Conservation (phyloP, 1,140 invertebrate species). For the Dufourea novaeangliae region DNA sequence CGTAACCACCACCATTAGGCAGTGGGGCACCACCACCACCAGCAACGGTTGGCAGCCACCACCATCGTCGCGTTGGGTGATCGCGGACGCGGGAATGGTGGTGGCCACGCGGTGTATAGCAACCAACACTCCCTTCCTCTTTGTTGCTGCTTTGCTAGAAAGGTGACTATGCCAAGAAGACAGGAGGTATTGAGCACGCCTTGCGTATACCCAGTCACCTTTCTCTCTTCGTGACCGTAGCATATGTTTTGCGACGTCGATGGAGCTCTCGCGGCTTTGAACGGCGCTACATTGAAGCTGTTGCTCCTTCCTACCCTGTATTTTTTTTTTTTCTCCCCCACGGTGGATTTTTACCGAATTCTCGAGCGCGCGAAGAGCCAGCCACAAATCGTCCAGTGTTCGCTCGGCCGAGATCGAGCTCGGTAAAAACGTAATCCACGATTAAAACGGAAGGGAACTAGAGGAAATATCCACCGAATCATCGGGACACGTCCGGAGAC, state of each 20-base stretch:
- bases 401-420: constrained; percentile 23
- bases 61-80: constrained; percentile 22
- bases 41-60: constrained; percentile 11
- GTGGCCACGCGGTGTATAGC: constrained; percentile 57
- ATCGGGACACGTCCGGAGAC: background rate
- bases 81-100: constrained; percentile 41
- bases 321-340: background rate
- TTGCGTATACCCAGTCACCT: constrained; percentile 75
- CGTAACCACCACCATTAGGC: constrained; percentile 15
- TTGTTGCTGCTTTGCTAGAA: constrained; percentile 75
- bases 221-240: constrained; percentile 79
- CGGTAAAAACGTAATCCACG: constrained; percentile 16
- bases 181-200: constrained; percentile 76
- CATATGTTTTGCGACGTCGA: constrained; percentile 75
- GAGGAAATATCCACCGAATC: background rate
- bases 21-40: background rate
- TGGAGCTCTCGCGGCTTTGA: constrained; percentile 72
- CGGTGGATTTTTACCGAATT: constrained; percentile 21
- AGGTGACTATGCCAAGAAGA: constrained; percentile 78
- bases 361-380: background rate
- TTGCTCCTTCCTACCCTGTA: constrained; percentile 9
- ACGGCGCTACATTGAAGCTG: constrained; percentile 54
- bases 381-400: background rate
- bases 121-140: constrained; percentile 74
- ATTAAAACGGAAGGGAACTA: constrained; percentile 4